Base-by-base conservation (phyloP, 2,797 vertebrate species). In the Sphaeramia orbicularis region DNA sequence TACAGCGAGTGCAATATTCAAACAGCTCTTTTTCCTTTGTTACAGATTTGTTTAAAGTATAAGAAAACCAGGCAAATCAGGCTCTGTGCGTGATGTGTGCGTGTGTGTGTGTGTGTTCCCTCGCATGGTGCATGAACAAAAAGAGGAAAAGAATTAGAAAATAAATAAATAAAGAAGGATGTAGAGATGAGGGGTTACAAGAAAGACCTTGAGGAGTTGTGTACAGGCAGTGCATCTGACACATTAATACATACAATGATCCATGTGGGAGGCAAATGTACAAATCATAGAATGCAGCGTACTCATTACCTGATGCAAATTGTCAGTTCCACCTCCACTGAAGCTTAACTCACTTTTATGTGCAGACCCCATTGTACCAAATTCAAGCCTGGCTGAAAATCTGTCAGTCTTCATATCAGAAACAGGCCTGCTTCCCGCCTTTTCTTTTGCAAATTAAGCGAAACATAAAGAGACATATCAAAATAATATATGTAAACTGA, bases 1-100 rank as follows among this genome's bases (percentile, higher is more conserved):
- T 37, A 14, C 59, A 62, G 63, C 49, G 24, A 65, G 50, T 66
- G 48, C 58, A 66, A 62, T 74, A 76, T 72, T 80, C 69, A 73
- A 80, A 73, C 19, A 43, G 35, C 64, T 47, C 63, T 59, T 53
- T 77, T 72, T 68, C 64, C 60, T 80, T 69, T 85, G 74, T 69
- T 75, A 49, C 65, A 77, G 43, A 80, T 76, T 80, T 80, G 71
- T 76, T 78, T 64, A 59, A 67, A 78, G 60, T 57, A 30, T 62
- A 56, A 75, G 57, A 65, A 81, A 80, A 86, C 21, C 21, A 24
- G 21, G 21, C 72, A 83, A 83, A 76, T 49, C 16, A 37, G 44
- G 35, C 43, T 73, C 30, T 41, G 44, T 67, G 62, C 68, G 48
- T 52, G 50, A n/a, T n/a, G n/a, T 24, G 21, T 24, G 21, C 24